Evolutionary conservation across 2,797 vertebrate genomes (phyloP).

Genomic region (Chaetodon trifasciatus): DNA sequence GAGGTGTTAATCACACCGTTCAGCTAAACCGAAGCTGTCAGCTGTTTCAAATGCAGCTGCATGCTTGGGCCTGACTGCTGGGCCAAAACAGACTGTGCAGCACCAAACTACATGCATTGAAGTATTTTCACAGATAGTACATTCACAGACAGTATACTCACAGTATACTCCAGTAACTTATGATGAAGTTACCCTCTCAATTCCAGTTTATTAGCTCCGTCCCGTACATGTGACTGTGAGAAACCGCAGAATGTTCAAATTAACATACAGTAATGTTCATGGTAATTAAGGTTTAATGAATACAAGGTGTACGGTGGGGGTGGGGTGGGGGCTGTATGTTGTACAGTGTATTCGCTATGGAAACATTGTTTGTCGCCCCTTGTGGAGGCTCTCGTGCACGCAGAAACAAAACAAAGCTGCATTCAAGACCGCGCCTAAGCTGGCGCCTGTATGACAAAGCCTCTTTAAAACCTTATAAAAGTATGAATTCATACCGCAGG

Average conservation of each 20-base stretch:
- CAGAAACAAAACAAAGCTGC: slow-evolving; percentile 45
- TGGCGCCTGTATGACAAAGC: accelerated
- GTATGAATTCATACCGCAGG: accelerated
- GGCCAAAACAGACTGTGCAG: not conserved
- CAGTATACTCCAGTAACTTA: too few species aligned
- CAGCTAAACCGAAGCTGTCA: not conserved
- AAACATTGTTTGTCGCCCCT: slow-evolving; percentile 48
- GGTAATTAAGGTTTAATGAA: too few species aligned
- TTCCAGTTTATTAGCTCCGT: too few species aligned
- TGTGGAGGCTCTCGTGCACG: slow-evolving; percentile 4
- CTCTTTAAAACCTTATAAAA: accelerated
- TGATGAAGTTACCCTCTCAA: too few species aligned
- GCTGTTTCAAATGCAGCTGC: not conserved
- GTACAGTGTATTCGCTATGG: not conserved
- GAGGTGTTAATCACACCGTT: not conserved
- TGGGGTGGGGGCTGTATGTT: too few species aligned
- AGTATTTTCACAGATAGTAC: too few species aligned
- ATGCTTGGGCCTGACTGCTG: not conserved
- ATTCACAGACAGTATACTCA: too few species aligned
- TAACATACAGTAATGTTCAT: not conserved
- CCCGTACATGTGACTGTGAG: not conserved
- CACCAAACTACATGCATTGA: too few species aligned
- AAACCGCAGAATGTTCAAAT: not conserved
- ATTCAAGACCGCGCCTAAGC: slow-evolving; percentile 39
- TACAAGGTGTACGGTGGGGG: too few species aligned